Percentiles rank a stretch among this genome's conserved stretches.
phyloP scores from a whole-genome alignment of 2,113 vertebrate species.

The Grammomys surdaster region DNA sequence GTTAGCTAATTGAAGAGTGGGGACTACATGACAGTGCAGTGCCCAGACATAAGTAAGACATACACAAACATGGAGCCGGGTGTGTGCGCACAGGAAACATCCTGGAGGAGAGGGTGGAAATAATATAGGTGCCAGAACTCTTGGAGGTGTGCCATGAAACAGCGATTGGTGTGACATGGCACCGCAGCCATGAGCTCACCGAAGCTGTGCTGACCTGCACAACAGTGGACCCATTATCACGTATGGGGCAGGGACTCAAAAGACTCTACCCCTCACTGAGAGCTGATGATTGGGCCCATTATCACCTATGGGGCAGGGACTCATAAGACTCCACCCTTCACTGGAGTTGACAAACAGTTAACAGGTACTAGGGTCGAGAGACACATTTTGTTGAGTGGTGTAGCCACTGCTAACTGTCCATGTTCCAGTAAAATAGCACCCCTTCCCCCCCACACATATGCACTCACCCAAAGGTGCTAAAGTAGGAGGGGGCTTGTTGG shows the following conservation, averaged over 20 bases:
- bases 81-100: background rate
- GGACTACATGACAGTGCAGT: background rate
- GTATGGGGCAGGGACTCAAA: too few species aligned
- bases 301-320: too few species aligned
- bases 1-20: too few species aligned
- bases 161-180: too few species aligned
- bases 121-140: background rate
- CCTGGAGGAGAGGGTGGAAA: background rate
- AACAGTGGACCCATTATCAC: too few species aligned
- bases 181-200: background rate
- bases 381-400: background rate
- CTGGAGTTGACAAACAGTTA: background rate
- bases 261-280: too few species aligned
- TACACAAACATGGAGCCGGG: background rate
- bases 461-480: background rate
- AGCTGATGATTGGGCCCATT: background rate
- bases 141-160: background rate
- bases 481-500: background rate
- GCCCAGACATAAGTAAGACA: background rate
- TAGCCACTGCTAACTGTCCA: too few species aligned
- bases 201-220: too few species aligned
- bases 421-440: background rate
- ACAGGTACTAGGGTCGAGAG: background rate
- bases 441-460: accelerated
- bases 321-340: background rate